phyloP scores from a whole-genome alignment of 1,140 invertebrate genomes.

The Ceratina japonica region DNA sequence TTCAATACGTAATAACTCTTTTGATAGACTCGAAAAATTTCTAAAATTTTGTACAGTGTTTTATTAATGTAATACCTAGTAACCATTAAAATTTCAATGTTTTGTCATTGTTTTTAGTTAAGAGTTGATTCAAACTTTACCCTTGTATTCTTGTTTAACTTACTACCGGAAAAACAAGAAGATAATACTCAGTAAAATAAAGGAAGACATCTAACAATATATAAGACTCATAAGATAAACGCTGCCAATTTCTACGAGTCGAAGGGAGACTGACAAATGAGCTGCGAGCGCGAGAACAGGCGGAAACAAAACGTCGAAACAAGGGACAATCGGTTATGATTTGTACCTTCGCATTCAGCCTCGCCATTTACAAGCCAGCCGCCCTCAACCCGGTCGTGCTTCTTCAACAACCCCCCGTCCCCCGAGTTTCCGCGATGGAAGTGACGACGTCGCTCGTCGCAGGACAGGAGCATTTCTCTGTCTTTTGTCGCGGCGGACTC shows the following conservation, averaged over 20 bases:
- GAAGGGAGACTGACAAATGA: conserved; percentile 52
- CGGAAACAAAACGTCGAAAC: conserved; percentile 64
- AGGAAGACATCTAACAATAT: background rate
- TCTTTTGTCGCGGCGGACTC: conserved; percentile 47
- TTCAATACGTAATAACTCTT: too few species aligned
- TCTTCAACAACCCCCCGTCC: background rate
- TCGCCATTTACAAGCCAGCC: conserved; percentile 20
- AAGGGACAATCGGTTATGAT: conserved; percentile 68
- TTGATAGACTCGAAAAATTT: too few species aligned
- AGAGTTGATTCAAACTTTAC: too few species aligned
- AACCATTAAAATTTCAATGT: too few species aligned
- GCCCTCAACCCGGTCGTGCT: conserved; percentile 4
- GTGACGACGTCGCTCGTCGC: conserved; percentile 20
- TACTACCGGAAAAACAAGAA: conserved; percentile 1
- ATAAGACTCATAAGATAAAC: conserved; percentile 11
- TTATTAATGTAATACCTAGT: too few species aligned
- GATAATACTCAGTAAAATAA: background rate
- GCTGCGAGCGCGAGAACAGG: conserved; percentile 47
- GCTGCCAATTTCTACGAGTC: conserved; percentile 26
- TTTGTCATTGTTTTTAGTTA: too few species aligned
- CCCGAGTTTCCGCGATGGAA: background rate
- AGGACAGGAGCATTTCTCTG: conserved; percentile 53
- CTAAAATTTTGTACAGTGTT: too few species aligned
- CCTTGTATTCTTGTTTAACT: conserved; percentile 23
- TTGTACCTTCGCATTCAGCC: conserved; percentile 43